These are phyloP conservation scores for Uria lomvia DNA, from an alignment of 2,113 vertebrate species.

Conservation along the genomic window DNA sequence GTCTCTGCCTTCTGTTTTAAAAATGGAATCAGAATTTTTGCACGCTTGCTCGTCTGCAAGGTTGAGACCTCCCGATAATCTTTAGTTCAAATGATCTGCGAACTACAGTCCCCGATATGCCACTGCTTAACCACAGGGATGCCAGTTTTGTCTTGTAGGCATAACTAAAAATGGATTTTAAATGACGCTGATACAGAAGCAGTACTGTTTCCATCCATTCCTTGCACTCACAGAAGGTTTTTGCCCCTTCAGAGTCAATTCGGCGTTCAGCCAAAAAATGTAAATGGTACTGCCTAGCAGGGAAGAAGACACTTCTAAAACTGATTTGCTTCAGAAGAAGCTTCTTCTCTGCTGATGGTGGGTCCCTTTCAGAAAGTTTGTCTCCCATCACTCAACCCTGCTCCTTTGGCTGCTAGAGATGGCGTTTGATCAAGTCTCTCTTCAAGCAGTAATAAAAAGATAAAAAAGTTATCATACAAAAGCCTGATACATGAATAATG, in stretches of 20 bases:
- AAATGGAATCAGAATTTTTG: not conserved
- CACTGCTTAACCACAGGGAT: not conserved
- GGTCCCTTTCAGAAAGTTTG: not conserved
- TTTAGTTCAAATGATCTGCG: not conserved
- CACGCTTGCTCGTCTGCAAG: not conserved
- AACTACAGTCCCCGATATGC: not conserved
- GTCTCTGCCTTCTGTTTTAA: not conserved
- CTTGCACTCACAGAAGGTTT: not conserved
- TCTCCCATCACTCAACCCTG: not conserved
- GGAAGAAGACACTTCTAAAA: not conserved
- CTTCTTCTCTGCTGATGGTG: not conserved
- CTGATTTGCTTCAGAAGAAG: not conserved
- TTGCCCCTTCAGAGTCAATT: not conserved
- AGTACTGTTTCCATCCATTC: not conserved
- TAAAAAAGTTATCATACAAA: not conserved
- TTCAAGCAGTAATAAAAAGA: not conserved
- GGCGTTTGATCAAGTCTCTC: not conserved
- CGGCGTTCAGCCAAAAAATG: not conserved
- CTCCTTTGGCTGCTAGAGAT: not conserved
- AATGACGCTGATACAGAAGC: not conserved
- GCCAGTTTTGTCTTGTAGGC: not conserved
- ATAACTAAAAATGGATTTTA: not conserved
- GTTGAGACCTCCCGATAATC: accelerated
- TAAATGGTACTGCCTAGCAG: not conserved
- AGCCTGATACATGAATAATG: not conserved